phyloP scores from a whole-genome alignment of 1,140 invertebrate species.

The Drosophila obscura region DNA sequence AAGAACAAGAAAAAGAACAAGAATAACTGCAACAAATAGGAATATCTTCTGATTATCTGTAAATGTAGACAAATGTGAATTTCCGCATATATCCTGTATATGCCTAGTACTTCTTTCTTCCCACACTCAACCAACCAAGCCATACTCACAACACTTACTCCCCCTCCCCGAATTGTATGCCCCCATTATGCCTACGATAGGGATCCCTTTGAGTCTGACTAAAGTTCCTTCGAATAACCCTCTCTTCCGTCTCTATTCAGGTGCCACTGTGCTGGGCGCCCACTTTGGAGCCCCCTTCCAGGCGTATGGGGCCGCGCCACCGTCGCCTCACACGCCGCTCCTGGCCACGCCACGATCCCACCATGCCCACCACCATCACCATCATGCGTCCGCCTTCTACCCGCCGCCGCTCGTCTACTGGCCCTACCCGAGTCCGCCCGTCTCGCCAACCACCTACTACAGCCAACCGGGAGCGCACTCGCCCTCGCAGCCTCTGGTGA shows the following conservation, averaged over 20 bases:
- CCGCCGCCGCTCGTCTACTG: conserved; percentile 90
- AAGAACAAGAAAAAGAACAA: conserved; percentile 6
- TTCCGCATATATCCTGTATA: conserved; percentile 30
- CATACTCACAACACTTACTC: conserved; percentile 70
- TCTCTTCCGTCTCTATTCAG: conserved; percentile 35
- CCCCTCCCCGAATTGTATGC: neutral
- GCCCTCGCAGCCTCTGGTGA: conserved; percentile 84
- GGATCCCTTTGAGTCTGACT: neutral
- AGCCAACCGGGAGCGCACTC: conserved; percentile 86
- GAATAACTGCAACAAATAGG: neutral
- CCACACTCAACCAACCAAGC: conserved; percentile 17
- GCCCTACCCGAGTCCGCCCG: conserved; percentile 96
- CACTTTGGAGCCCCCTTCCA: conserved; percentile 73
- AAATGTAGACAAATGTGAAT: conserved; percentile 7
- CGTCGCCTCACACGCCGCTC: conserved; percentile 79
- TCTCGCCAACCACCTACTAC: conserved; percentile 94
- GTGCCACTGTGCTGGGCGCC: conserved; percentile 71
- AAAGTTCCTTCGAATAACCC: neutral
- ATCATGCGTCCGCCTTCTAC: conserved; percentile 81
- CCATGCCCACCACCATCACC: conserved; percentile 61
- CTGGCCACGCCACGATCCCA: conserved; percentile 84
- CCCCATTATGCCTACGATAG: neutral
- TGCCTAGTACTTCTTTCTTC: conserved; percentile 21
- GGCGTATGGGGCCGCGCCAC: conserved; percentile 57
- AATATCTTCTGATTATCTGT: neutral